These are phyloP conservation scores for Caerostris darwini DNA, from an alignment of 1,140 invertebrate species.

Conservation along the genomic window DNA sequence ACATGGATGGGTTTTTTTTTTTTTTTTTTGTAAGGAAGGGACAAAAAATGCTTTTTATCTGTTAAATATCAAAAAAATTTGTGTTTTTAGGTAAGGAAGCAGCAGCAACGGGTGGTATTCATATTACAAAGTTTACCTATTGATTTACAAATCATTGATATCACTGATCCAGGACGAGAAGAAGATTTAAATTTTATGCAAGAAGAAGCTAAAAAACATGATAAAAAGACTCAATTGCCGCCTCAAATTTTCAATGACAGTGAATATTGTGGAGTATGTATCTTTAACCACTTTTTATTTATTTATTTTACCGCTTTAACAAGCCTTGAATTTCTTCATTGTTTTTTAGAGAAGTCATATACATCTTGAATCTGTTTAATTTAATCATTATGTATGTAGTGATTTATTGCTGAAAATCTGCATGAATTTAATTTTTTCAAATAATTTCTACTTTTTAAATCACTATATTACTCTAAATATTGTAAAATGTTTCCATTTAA, in stretches of 20 bases:
- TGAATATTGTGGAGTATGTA: slow-evolving; percentile 93
- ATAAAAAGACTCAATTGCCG: slow-evolving; percentile 89
- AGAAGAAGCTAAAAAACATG: slow-evolving; percentile 88
- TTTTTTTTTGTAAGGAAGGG: too few species aligned
- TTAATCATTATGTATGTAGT: too few species aligned
- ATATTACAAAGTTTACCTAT: slow-evolving; percentile 95
- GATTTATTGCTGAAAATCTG: too few species aligned
- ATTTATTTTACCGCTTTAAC: too few species aligned
- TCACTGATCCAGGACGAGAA: slow-evolving; percentile 94
- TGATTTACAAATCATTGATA: slow-evolving; percentile 93
- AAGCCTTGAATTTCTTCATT: neutral
- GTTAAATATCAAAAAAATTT: too few species aligned
- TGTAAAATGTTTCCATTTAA: too few species aligned
- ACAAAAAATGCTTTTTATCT: too few species aligned
- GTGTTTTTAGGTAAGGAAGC: slow-evolving; percentile 91
- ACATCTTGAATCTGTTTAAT: slow-evolving; percentile 62
- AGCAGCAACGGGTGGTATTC: slow-evolving; percentile 94
- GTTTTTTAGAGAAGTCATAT: neutral
- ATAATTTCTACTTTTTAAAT: too few species aligned
- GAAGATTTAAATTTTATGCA: slow-evolving; percentile 96
- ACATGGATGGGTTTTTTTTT: too few species aligned
- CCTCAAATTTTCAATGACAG: slow-evolving; percentile 97
- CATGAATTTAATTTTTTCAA: too few species aligned
- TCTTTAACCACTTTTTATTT: neutral
- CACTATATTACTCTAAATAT: too few species aligned